Percentiles rank a stretch among this genome's conserved stretches.
Conservation (phyloP, 2,113 vertebrate genomes). For the Menura novaehollandiae region DNA sequence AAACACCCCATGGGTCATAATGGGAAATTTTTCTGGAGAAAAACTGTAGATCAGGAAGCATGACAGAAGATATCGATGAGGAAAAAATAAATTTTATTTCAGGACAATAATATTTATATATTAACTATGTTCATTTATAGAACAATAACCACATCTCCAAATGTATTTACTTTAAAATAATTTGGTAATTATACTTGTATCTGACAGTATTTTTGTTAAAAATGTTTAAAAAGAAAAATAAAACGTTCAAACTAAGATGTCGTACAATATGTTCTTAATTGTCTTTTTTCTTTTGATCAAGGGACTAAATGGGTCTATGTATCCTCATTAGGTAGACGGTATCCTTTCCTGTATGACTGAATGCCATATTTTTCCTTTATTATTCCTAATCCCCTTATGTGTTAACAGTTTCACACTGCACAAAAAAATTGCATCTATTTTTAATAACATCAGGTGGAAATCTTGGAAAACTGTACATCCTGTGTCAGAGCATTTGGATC, state of each 20-base stretch:
- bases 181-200: not conserved
- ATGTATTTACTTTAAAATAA: not conserved
- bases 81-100: not conserved
- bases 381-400: constrained; percentile 3
- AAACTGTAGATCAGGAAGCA: not conserved
- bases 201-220: not conserved
- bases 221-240: not conserved
- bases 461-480: not conserved
- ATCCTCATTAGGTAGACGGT: not conserved
- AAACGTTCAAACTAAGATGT: not conserved
- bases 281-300: not conserved
- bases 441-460: not conserved
- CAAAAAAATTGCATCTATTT: not conserved
- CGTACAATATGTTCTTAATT: not conserved
- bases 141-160: not conserved
- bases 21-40: not conserved
- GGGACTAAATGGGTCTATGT: not conserved
- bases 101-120: not conserved
- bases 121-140: not conserved
- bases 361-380: not conserved
- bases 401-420: not conserved
- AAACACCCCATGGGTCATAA: not conserved
- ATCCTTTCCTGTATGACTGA: not conserved
- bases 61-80: not conserved
- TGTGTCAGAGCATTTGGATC: not conserved